Evolutionary conservation across 2,797 vertebrate species (phyloP).

Genomic region (Tragelaphus oryx): DNA sequence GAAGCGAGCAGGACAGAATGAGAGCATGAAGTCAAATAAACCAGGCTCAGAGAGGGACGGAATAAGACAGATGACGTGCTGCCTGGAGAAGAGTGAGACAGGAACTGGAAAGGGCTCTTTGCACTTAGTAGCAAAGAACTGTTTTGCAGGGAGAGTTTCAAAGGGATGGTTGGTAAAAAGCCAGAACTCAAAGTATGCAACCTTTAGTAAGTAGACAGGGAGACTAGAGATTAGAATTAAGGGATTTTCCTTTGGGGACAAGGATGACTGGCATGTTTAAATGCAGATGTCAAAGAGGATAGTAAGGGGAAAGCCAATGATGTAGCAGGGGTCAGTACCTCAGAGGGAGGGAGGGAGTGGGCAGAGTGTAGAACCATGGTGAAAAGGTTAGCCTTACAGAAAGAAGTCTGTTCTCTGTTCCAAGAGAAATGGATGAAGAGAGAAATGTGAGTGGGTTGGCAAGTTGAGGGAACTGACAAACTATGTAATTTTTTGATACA

Average conservation of each 20-base stretch:
- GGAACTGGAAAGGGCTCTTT: neutral
- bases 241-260: neutral
- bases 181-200: too few relatives aligned
- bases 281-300: neutral
- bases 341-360: neutral
- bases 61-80: neutral
- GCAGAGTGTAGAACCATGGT: neutral
- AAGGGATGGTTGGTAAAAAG: neutral
- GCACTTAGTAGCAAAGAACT: neutral
- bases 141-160: neutral
- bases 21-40: neutral
- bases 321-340: neutral
- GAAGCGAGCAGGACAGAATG: neutral
- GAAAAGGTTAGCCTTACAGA: neutral
- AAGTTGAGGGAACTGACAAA: neutral
- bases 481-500: neutral
- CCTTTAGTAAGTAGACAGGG: neutral
- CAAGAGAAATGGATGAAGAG: neutral
- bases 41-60: too few relatives aligned
- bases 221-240: neutral
- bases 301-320: neutral
- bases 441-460: neutral
- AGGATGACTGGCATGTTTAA: neutral
- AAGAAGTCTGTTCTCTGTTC: neutral
- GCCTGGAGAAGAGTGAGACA: neutral